Conservation (phyloP, 2,888 invertebrate species). For the Ormyrus thymus region DNA sequence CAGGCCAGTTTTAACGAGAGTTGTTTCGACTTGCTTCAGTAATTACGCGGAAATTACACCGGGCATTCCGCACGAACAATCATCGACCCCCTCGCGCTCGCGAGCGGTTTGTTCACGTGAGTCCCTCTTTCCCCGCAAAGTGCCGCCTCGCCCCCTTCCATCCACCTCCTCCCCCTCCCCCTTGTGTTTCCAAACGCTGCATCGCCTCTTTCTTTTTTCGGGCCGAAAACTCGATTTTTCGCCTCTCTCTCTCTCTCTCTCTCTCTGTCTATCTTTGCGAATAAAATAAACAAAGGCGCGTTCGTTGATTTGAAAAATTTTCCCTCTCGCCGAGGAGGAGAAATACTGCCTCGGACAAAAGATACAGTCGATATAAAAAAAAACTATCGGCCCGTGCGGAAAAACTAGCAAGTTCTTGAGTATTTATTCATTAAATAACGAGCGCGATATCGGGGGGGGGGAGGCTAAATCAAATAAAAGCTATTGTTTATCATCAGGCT, state of each 20-base stretch:
- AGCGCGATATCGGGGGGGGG: constrained; percentile 1
- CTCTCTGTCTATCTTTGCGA: too few species aligned
- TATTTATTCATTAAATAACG: constrained; percentile 14
- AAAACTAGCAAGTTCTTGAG: neutral
- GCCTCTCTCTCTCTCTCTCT: too few species aligned
- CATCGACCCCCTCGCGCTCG: constrained; percentile 26
- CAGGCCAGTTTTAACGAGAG: constrained; percentile 70
- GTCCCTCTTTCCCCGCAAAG: neutral
- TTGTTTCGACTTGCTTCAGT: constrained; percentile 70
- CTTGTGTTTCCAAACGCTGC: too few species aligned
- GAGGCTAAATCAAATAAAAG: neutral
- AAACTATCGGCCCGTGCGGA: neutral
- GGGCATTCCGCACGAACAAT: constrained; percentile 58
- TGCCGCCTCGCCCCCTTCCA: neutral
- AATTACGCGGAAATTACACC: constrained; percentile 72
- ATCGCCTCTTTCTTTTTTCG: too few species aligned
- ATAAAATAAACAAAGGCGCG: neutral
- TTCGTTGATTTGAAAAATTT: constrained; percentile 6
- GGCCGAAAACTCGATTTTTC: too few species aligned
- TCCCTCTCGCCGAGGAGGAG: neutral
- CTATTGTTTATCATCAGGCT: constrained; percentile 25
- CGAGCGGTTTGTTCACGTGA: constrained; percentile 18
- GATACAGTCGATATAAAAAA: neutral
- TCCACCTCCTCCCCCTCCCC: too few species aligned
- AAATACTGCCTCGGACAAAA: neutral